Conservation (phyloP, 1,140 invertebrate species). For the Zaprionus inermis region DNA sequence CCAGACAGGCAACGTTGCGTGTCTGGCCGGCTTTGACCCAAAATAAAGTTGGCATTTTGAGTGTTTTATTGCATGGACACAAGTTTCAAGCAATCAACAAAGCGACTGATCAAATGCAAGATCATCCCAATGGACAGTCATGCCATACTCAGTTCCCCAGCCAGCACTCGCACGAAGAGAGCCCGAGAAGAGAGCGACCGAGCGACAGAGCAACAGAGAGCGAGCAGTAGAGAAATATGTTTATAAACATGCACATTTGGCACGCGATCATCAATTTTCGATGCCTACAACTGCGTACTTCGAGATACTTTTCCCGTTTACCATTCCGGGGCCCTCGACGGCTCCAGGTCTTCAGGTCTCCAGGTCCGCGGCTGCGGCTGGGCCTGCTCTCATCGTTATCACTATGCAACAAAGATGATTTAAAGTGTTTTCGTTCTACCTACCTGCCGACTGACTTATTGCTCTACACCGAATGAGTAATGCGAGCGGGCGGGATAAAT, state of each 20-base stretch:
- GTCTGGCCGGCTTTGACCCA: slow-evolving; percentile 77
- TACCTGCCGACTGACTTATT: slow-evolving; percentile 1
- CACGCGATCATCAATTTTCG: slow-evolving; percentile 79
- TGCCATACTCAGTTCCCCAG: slow-evolving; percentile 23
- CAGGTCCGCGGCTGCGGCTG: neutral
- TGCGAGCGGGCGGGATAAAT: slow-evolving; percentile 34
- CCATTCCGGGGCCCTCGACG: slow-evolving; percentile 48
- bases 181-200: neutral
- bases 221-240: slow-evolving; percentile 67
- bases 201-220: slow-evolving; percentile 1
- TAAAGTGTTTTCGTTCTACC: slow-evolving; percentile 19
- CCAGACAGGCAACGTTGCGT: slow-evolving; percentile 75
- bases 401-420: slow-evolving; percentile 40
- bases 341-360: slow-evolving; percentile 4
- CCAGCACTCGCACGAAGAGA: slow-evolving; percentile 15
- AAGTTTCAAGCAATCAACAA: slow-evolving; percentile 81
- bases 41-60: slow-evolving; percentile 82
- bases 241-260: slow-evolving; percentile 81
- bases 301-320: slow-evolving; percentile 61
- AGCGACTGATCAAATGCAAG: slow-evolving; percentile 81
- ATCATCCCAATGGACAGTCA: slow-evolving; percentile 72
- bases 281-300: slow-evolving; percentile 66
- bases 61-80: slow-evolving; percentile 81
- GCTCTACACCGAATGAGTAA: slow-evolving; percentile 31
- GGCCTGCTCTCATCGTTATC: slow-evolving; percentile 36